Percentiles rank a stretch among this genome's conserved stretches.
phyloP scores from a whole-genome alignment of 2,797 vertebrate genomes.

The Cynopterus sphinx region DNA sequence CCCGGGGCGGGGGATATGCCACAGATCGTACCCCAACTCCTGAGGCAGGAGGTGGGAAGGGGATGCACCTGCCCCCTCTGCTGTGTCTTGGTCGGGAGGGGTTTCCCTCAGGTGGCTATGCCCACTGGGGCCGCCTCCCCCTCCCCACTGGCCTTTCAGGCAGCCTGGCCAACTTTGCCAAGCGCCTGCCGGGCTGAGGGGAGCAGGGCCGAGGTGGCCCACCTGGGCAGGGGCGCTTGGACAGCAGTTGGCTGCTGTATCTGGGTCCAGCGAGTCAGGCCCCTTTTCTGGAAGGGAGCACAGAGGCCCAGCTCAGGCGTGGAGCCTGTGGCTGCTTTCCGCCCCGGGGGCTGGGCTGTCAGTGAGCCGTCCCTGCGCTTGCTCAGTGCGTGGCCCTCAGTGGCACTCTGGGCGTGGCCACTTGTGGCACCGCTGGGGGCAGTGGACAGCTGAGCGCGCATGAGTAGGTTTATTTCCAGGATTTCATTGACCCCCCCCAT shows the following conservation, averaged over 20 bases:
- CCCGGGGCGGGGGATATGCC: background rate
- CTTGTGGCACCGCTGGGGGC: background rate
- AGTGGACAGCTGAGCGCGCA: background rate
- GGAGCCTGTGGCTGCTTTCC: background rate
- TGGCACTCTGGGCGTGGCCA: conserved; percentile 38
- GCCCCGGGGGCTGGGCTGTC: background rate
- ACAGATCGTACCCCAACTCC: background rate
- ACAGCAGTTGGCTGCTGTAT: background rate
- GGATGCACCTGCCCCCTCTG: background rate
- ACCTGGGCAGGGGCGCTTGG: background rate
- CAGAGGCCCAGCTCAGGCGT: background rate
- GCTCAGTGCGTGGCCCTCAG: background rate
- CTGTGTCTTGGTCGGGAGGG: background rate
- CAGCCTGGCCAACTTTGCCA: background rate
- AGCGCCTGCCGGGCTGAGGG: background rate
- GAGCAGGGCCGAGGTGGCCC: background rate
- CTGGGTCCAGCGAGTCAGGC: background rate
- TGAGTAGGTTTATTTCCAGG: background rate
- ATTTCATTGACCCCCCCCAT: background rate
- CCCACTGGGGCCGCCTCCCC: background rate
- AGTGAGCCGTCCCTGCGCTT: background rate
- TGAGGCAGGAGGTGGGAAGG: background rate
- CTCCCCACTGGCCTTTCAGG: background rate
- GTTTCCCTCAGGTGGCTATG: background rate
- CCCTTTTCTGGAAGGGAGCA: background rate